A percentile compares a stretch with the other conserved stretches of the same genome.
Conservation (phyloP, 1,140 invertebrate species). For the Ruditapes philippinarum region DNA sequence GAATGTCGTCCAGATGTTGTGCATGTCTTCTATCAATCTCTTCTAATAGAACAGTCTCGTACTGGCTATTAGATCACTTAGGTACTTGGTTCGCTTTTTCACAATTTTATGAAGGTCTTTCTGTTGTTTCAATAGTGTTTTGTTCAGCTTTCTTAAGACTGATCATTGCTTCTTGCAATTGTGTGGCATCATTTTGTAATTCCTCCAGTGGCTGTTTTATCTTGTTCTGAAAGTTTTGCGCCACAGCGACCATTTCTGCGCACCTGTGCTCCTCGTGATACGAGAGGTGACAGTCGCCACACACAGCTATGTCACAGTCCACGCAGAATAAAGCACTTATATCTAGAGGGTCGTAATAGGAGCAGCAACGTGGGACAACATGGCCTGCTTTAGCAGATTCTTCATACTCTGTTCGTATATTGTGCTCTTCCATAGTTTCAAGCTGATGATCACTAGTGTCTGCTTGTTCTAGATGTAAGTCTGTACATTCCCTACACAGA, state of each 20-base stretch:
- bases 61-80: slow-evolving; percentile 79
- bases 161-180: slow-evolving; percentile 69
- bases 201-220: slow-evolving; percentile 79
- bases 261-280: slow-evolving; percentile 78
- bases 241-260: slow-evolving; percentile 80
- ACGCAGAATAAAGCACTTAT: slow-evolving; percentile 81
- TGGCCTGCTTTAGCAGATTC: slow-evolving; percentile 29
- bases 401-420: slow-evolving; percentile 50
- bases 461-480: slow-evolving; percentile 63
- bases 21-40: slow-evolving; percentile 77
- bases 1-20: slow-evolving; percentile 74
- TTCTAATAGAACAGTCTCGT: slow-evolving; percentile 76
- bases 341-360: slow-evolving; percentile 80
- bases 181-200: slow-evolving; percentile 74
- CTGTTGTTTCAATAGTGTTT: slow-evolving; percentile 69
- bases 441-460: slow-evolving; percentile 74
- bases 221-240: slow-evolving; percentile 80
- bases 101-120: slow-evolving; percentile 71
- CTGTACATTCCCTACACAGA: slow-evolving; percentile 73
- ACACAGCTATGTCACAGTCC: slow-evolving; percentile 80
- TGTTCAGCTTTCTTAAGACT: slow-evolving; percentile 72
- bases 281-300: slow-evolving; percentile 76
- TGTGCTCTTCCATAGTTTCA: slow-evolving; percentile 70
- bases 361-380: slow-evolving; percentile 76
- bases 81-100: slow-evolving; percentile 75